Base-by-base conservation (phyloP, 2,888 invertebrate genomes). In the Eledona agricola region DNA sequence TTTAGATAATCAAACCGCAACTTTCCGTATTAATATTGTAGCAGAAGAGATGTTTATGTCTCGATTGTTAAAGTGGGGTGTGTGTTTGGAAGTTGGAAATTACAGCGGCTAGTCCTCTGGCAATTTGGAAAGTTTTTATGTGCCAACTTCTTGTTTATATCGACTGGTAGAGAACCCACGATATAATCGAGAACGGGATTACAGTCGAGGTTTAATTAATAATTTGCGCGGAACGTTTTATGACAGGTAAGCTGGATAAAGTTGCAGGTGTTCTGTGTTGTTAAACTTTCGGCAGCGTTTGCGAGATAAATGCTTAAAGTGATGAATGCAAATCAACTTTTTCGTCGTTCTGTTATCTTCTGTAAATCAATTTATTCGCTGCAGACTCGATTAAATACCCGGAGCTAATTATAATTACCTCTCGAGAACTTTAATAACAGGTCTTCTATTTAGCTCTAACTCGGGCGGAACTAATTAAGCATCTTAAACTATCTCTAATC, bases 81-180 rank as follows among this genome's bases (percentile, higher is more conserved):
- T 42, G 29, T 17, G 29, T 42, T 42, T 29, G 42, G 35, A 35
- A 35, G 12, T 35, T 35, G 35, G 43, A 43, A 29, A 29, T 47
- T 37, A 29, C 19, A 15, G 7, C 47, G 28, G 26, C 20, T 13
- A 16, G 29, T 46, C 49, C 49, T 46, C 19, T 12, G 40, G 50
- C 32, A 42, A 42, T 42, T 29, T 12, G 9, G 26, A 38, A 50
- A 50, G 38, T 32, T 50, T 65, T 67, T 67, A 67, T 64, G 64
- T 57, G 55, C 49, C 51, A 63, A 66, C 59, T 65, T 65, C 59
- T 58, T 63, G 60, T 59, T 64, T 62, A 60, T 64, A 64, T 62
- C 57, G 35, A 52, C 20, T 32, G 17, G 16, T 11, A 28, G 32
- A 40, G 19, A 29, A 31, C 31, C 46, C 49, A 43, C 46, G 51